phyloP scores from a whole-genome alignment of 2,113 vertebrate species.

The Malurus melanocephalus region DNA sequence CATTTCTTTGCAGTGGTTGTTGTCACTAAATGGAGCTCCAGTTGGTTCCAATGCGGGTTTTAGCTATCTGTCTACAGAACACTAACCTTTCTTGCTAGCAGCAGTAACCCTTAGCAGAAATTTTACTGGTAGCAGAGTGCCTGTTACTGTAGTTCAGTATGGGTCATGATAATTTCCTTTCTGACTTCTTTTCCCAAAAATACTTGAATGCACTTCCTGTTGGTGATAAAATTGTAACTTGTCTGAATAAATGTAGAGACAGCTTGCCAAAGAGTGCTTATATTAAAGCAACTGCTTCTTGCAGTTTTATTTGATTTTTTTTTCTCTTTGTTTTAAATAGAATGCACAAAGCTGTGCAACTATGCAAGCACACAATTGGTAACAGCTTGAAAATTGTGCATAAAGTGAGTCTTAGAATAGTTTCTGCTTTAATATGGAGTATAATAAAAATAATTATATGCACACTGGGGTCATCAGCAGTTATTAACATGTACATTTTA shows the following conservation, averaged over 20 bases:
- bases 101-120: background rate
- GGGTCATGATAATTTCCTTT: background rate
- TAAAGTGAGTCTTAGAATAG: background rate
- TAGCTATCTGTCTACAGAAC: background rate
- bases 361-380: background rate
- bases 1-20: background rate
- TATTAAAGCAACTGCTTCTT: constrained; percentile 1
- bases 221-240: constrained; percentile 11
- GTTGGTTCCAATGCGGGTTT: background rate
- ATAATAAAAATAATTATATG: background rate
- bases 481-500: background rate
- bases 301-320: background rate
- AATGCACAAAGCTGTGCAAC: background rate
- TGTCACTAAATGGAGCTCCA: background rate
- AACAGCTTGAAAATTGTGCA: background rate
- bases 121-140: background rate
- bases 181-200: constrained; percentile 41
- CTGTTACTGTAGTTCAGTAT: background rate
- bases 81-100: background rate
- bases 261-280: background rate
- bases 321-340: background rate
- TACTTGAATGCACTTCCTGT: constrained; percentile 29
- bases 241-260: background rate
- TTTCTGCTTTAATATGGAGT: background rate
- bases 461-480: background rate